Evolutionary conservation across 2,113 vertebrate species (phyloP).

Genomic region (Aspidoscelis tigris): DNA sequence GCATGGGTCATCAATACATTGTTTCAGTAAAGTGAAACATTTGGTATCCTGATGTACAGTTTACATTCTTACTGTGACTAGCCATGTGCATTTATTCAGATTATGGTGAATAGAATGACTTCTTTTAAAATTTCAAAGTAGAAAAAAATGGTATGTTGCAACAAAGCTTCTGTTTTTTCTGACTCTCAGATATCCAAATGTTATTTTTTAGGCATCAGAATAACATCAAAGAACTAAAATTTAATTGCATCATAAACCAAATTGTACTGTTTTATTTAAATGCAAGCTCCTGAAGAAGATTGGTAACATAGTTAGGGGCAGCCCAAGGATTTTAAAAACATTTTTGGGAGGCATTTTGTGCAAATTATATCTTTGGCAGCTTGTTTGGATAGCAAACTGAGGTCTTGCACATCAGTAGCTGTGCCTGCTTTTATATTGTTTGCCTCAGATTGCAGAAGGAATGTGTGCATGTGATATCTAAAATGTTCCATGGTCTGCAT

Average conservation of each 20-base stretch:
- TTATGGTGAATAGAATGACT: neutral
- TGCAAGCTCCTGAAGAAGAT: neutral
- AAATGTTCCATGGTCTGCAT: too few species aligned
- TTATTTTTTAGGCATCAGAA: neutral
- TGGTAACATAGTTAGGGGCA: neutral
- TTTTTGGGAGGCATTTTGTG: too few species aligned
- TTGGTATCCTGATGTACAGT: neutral
- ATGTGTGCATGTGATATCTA: too few species aligned
- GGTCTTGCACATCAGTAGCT: too few species aligned
- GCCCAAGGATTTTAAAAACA: too few species aligned
- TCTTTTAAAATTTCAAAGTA: too few species aligned
- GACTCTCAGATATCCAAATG: neutral
- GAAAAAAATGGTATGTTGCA: neutral
- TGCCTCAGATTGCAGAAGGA: too few species aligned
- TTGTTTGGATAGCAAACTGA: too few species aligned
- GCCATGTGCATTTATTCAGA: neutral
- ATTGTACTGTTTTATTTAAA: neutral
- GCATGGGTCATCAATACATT: constrained; percentile 40
- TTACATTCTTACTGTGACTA: neutral
- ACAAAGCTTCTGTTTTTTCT: neutral
- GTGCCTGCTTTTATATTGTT: too few species aligned
- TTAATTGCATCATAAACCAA: neutral
- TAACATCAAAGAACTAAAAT: neutral
- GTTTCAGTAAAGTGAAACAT: constrained; percentile 31
- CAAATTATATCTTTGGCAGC: too few species aligned